Conservation (phyloP, 2,888 invertebrate species). For the Ormyrus rosae region DNA sequence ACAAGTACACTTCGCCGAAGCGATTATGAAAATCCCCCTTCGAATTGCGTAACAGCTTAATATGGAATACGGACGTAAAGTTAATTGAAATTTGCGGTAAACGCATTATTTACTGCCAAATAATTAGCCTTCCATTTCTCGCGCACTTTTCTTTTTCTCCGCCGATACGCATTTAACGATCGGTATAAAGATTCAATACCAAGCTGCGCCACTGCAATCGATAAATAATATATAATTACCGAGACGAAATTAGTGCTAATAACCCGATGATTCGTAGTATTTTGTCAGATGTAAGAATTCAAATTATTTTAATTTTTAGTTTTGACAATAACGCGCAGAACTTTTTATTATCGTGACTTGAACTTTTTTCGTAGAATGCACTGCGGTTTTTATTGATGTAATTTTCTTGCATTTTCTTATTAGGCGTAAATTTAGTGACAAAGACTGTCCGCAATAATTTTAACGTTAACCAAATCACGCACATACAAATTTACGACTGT, state of each 20-base stretch:
- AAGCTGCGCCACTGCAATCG: neutral
- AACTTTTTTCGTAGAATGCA: neutral
- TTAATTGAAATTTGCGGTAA: conserved; percentile 56
- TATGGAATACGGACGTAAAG: conserved; percentile 36
- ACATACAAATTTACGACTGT: too few species aligned
- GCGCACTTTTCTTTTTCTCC: conserved; percentile 25
- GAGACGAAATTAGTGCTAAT: conserved; percentile 36
- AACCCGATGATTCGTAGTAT: conserved; percentile 25
- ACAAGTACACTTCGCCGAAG: conserved; percentile 21
- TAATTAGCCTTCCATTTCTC: conserved; percentile 41
- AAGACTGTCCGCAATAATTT: too few species aligned
- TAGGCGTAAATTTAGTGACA: too few species aligned
- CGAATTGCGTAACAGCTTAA: conserved; percentile 44
- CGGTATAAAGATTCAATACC: conserved; percentile 8
- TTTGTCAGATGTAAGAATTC: neutral
- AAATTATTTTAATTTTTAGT: conserved; percentile 8
- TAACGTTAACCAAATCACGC: too few species aligned
- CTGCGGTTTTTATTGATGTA: neutral
- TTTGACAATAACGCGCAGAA: neutral
- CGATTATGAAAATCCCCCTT: conserved; percentile 48
- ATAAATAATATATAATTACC: conserved; percentile 47
- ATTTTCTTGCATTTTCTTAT: too few species aligned
- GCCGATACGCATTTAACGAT: conserved; percentile 24
- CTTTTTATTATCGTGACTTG: conserved; percentile 18
- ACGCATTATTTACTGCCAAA: conserved; percentile 52